Evolutionary conservation across 2,113 vertebrate species (phyloP).

Genomic region (Brachyhypopomus occidentalis): DNA sequence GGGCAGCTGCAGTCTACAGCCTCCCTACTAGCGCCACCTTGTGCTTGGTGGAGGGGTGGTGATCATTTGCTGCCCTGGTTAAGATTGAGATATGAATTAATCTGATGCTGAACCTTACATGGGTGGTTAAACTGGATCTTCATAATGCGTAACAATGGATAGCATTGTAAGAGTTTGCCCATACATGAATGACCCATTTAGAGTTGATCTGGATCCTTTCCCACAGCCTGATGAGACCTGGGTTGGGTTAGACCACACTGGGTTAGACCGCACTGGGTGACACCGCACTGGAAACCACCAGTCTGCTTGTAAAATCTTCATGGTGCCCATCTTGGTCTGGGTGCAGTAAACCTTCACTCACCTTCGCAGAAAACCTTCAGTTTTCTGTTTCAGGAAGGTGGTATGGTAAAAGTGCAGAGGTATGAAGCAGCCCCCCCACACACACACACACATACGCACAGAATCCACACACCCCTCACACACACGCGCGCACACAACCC

Average conservation of each 20-base stretch:
- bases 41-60: background rate
- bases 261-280: background rate
- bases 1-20: background rate
- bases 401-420: background rate
- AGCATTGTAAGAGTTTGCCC: background rate
- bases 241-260: background rate
- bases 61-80: background rate
- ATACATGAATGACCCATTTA: background rate
- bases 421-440: background rate
- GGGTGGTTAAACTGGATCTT: background rate
- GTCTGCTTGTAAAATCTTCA: background rate
- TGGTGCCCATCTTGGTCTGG: background rate
- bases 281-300: too few species aligned
- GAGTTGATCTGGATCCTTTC: background rate
- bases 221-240: background rate
- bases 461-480: slow-evolving; percentile 26
- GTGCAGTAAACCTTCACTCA: background rate
- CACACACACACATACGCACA: too few species aligned
- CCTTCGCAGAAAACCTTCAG: too few species aligned
- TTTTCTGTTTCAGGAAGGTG: background rate
- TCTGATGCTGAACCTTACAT: background rate
- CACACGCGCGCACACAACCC: too few species aligned
- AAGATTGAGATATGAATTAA: background rate
- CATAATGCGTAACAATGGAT: background rate
- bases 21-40: background rate